phyloP scores from a whole-genome alignment of 1,140 invertebrate genomes.

The Cyclina sinensis region DNA sequence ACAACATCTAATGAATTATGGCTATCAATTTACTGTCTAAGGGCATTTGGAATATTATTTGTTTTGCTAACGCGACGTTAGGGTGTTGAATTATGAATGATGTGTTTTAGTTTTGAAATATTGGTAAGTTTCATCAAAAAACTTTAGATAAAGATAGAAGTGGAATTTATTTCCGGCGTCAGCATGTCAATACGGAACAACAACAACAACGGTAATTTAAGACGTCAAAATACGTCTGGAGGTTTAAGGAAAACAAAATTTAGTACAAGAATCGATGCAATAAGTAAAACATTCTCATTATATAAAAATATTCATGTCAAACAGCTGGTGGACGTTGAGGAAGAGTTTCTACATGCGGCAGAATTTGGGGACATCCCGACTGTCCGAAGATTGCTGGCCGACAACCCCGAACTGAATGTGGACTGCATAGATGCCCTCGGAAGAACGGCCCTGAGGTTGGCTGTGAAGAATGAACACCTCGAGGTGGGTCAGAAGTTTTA shows the following conservation, averaged over 20 bases:
- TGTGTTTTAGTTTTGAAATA: too few species aligned
- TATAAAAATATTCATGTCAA: constrained; percentile 69
- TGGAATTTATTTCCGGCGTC: too few species aligned
- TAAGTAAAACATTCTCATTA: constrained; percentile 63
- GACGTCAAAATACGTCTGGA: background rate
- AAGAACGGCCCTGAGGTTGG: constrained; percentile 76
- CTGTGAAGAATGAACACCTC: constrained; percentile 82
- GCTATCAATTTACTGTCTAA: too few species aligned
- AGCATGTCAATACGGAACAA: too few species aligned
- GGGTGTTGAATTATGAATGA: too few species aligned
- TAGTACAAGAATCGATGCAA: constrained; percentile 20
- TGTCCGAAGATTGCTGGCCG: constrained; percentile 74
- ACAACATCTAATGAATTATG: too few species aligned
- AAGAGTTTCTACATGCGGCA: constrained; percentile 77
- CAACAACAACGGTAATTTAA: too few species aligned
- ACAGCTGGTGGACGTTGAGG: constrained; percentile 73
- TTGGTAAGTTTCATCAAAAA: too few species aligned
- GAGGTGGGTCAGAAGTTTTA: too few species aligned
- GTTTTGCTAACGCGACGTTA: too few species aligned
- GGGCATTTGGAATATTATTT: too few species aligned
- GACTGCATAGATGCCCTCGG: constrained; percentile 78
- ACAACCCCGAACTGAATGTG: constrained; percentile 77
- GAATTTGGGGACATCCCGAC: constrained; percentile 79
- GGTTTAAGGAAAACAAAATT: constrained; percentile 26
- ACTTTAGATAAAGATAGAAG: too few species aligned